Evolutionary conservation across 2,888 invertebrate species (phyloP).

Genomic region (Ormyrus pomaceus): DNA sequence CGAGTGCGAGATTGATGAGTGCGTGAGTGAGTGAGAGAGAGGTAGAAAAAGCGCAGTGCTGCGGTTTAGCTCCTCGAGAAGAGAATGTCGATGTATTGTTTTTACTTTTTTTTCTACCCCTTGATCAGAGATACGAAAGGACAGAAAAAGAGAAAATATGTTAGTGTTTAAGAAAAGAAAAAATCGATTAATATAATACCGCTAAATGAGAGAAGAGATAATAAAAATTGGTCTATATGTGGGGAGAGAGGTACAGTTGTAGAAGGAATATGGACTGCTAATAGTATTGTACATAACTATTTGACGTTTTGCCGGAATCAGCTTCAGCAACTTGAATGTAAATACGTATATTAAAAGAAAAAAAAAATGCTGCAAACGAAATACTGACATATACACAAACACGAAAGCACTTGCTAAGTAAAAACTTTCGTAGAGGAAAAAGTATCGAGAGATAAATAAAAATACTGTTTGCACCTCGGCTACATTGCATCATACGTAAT

Average conservation of each 20-base stretch:
- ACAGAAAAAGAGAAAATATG: conserved; percentile 16
- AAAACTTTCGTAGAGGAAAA: neutral
- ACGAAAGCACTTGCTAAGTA: conserved; percentile 1
- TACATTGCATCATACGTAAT: conserved; percentile 2
- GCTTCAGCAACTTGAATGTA: conserved; percentile 54
- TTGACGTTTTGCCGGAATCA: conserved; percentile 50
- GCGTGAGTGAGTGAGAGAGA: conserved; percentile 8
- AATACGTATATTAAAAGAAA: conserved; percentile 49
- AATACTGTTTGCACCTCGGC: conserved; percentile 14
- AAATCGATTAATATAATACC: conserved; percentile 1
- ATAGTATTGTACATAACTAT: conserved; percentile 51
- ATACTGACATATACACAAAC: neutral
- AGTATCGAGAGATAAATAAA: conserved; percentile 7
- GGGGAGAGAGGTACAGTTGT: conserved; percentile 9
- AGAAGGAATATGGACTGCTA: conserved; percentile 23
- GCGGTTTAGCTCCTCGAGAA: conserved; percentile 23
- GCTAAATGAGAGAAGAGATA: neutral
- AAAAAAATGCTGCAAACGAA: neutral
- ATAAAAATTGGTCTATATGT: neutral
- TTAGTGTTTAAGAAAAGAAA: conserved; percentile 11
- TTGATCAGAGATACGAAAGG: conserved; percentile 10
- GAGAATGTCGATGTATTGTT: conserved; percentile 23
- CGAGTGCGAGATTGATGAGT: conserved; percentile 18
- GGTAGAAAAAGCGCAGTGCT: neutral
- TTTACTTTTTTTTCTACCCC: conserved; percentile 25